Evolutionary conservation across 2,888 invertebrate species (phyloP).

Genomic region (Schizotus pectinicornis): DNA sequence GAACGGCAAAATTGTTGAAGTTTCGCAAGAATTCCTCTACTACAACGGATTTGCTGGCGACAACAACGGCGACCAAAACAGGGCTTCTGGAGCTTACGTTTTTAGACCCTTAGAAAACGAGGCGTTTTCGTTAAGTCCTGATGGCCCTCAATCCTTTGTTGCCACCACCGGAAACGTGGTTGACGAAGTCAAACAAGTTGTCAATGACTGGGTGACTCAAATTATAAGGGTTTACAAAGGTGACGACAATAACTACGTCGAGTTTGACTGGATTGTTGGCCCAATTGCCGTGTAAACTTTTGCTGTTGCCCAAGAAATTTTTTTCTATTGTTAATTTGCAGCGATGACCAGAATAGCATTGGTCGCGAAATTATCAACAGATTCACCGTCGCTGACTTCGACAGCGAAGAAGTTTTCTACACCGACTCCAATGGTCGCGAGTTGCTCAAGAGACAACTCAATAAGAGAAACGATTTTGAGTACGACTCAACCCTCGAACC

Average conservation of each 20-base stretch:
- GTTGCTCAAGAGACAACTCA: slow-evolving; percentile 71
- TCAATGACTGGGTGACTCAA: slow-evolving; percentile 74
- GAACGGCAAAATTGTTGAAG: slow-evolving; percentile 53
- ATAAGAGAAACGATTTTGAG: slow-evolving; percentile 64
- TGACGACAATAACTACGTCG: slow-evolving; percentile 61
- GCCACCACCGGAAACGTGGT: slow-evolving; percentile 52
- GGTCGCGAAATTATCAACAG: slow-evolving; percentile 75
- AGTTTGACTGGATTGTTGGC: slow-evolving; percentile 79
- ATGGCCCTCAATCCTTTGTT: slow-evolving; percentile 47
- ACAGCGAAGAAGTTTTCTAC: slow-evolving; percentile 72
- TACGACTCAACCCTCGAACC: slow-evolving; percentile 57
- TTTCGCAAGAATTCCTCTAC: slow-evolving; percentile 72
- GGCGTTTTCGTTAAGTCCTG: slow-evolving; percentile 3
- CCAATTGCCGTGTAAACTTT: slow-evolving; percentile 67
- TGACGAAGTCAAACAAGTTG: slow-evolving; percentile 71
- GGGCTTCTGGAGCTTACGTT: slow-evolving; percentile 93
- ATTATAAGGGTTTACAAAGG: slow-evolving; percentile 71
- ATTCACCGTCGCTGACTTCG: slow-evolving; percentile 62
- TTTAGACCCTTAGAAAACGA: slow-evolving; percentile 66
- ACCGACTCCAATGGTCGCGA: slow-evolving; percentile 95
- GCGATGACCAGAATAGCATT: slow-evolving; percentile 14
- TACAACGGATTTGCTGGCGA: slow-evolving; percentile 74
- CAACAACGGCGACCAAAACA: slow-evolving; percentile 64
- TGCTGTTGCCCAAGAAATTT: background rate
- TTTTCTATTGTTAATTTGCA: slow-evolving; percentile 9